Evolutionary conservation across 1,140 invertebrate genomes (phyloP), one percentile per base, ranked within the genome.

Genomic region (Medauroidea extradentata): DNA sequence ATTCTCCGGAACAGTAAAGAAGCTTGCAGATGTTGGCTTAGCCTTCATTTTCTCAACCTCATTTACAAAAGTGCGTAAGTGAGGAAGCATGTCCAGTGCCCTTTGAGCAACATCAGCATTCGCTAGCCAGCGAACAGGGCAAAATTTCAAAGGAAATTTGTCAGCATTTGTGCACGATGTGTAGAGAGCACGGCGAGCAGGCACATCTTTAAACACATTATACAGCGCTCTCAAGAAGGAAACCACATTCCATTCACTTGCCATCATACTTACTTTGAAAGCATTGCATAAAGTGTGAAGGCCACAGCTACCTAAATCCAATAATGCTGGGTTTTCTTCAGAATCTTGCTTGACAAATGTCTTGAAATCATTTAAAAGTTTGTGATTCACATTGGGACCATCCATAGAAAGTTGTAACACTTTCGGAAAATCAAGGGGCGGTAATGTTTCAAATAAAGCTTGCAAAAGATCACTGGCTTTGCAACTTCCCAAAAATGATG

Each of bases 301-400:
- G 5, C 61, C 57, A 63, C 63, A 67, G 2, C 52, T 59, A 3
- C 65, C 63, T 8, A 63, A 49, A 34, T 65, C 50, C 9, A 65
- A 48, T 19, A 65, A 29, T 42, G 41, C 44, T 16, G 39, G 52
- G 11, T 34, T 34, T 51, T 62, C 46, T 34, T 34, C 29, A 34
- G 29, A 34, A 7, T 34, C 29, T 7, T 34, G 5, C 11, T 34
- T 34, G 5, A 34, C 11, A 7, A 34, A 4, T 7, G 29, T 11
- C 4, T 34, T 34, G 11, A 34, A 11, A 34, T 34, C 29, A 4
- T 34, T 34, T 16, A 18, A 49, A 27, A 61, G 48, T 38, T 57
- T 44, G 1, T 41, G n/a, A 41, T 66, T 66, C 0, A 66, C 57
- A 56, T 68, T 66, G 42, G 60, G 59, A 1, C 46, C 60, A 44